phyloP scores from a whole-genome alignment of 2,888 invertebrate species.

The Apodemia hepburni region DNA sequence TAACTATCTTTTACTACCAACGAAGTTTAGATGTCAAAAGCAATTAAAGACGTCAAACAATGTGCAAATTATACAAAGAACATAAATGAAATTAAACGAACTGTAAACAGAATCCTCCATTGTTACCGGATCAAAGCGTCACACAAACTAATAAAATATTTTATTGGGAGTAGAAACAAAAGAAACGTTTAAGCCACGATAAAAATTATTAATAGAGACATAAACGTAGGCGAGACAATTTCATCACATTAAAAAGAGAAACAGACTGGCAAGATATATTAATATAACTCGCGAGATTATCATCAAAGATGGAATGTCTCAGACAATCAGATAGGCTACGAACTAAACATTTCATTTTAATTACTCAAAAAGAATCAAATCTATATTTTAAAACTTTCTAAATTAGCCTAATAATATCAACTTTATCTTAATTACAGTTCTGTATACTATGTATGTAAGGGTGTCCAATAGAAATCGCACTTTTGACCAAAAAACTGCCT shows the following conservation, averaged over 20 bases:
- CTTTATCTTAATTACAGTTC: too few relatives aligned
- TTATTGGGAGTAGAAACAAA: slow-evolving; percentile 63
- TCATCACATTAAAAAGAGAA: slow-evolving; percentile 38
- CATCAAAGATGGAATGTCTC: slow-evolving; percentile 39
- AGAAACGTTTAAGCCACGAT: slow-evolving; percentile 63
- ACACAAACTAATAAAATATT: slow-evolving; percentile 46
- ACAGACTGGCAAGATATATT: slow-evolving; percentile 55
- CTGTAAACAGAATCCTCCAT: slow-evolving; percentile 16
- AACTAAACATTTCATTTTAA: too few relatives aligned
- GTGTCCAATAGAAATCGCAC: too few relatives aligned
- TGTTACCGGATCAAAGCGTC: slow-evolving; percentile 34
- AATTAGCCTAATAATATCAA: too few relatives aligned
- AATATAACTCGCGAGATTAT: slow-evolving; percentile 58
- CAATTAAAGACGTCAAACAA: slow-evolving; percentile 12
- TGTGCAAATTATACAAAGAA: slow-evolving; percentile 12
- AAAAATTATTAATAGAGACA: slow-evolving; percentile 66
- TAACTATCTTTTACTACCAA: not conserved
- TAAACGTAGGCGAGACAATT: slow-evolving; percentile 50
- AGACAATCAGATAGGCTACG: not conserved
- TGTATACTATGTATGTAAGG: too few relatives aligned
- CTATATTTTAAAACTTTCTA: too few relatives aligned
- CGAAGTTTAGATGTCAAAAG: slow-evolving; percentile 15
- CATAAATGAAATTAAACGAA: slow-evolving; percentile 15
- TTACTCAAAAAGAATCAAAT: too few relatives aligned
- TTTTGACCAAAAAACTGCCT: too few relatives aligned